These are phyloP conservation scores for Augiades crinisus DNA, from an alignment of 2,888 invertebrate species.

Conservation along the genomic window DNA sequence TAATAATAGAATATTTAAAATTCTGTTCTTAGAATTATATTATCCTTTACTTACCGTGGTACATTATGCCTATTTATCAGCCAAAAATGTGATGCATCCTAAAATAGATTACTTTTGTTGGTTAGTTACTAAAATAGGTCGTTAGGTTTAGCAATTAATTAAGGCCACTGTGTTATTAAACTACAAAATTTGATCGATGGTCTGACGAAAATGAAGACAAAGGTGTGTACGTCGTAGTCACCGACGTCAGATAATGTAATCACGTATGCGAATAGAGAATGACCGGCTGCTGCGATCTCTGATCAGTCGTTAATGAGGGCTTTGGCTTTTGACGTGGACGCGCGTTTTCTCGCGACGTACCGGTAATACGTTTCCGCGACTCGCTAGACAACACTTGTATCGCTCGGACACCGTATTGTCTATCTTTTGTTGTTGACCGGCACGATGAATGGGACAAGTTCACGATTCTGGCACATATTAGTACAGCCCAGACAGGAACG, in stretches of 20 bases:
- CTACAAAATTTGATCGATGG: conserved; percentile 22
- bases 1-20: too few species aligned
- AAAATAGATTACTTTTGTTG: too few species aligned
- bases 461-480: conserved; percentile 58
- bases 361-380: conserved; percentile 40
- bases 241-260: conserved; percentile 24
- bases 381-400: conserved; percentile 56
- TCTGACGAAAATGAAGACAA: conserved; percentile 29
- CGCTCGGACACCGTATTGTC: conserved; percentile 56
- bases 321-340: conserved; percentile 28
- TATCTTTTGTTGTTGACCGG: conserved; percentile 48
- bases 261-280: conserved; percentile 28
- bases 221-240: conserved; percentile 17
- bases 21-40: too few species aligned
- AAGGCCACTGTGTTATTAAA: not conserved
- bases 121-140: too few species aligned
- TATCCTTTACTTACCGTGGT: too few species aligned
- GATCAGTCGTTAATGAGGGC: conserved; percentile 31
- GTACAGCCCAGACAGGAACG: conserved; percentile 38
- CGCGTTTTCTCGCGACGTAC: conserved; percentile 20
- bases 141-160: too few species aligned
- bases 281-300: conserved; percentile 6
- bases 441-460: conserved; percentile 73
- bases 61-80: too few species aligned
- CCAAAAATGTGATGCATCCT: too few species aligned